These are phyloP conservation scores for Zophobas morio DNA, from an alignment of 1,140 invertebrate species.

Conservation along the genomic window DNA sequence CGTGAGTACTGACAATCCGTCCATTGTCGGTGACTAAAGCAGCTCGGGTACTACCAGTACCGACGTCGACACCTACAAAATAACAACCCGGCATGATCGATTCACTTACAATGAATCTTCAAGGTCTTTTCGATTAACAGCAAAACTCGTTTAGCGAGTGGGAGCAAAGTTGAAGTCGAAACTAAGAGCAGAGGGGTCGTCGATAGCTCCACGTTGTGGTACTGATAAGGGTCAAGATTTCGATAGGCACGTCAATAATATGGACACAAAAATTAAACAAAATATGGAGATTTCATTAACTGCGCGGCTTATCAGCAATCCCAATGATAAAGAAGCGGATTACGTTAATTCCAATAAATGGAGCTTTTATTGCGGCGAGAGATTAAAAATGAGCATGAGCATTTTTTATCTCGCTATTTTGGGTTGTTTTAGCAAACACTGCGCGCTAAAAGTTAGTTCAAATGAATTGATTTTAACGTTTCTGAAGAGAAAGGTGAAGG, in stretches of 20 bases:
- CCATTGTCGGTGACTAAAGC: conserved; percentile 82
- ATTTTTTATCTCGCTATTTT: too few relatives aligned
- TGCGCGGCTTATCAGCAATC: too few relatives aligned
- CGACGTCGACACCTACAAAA: conserved; percentile 95
- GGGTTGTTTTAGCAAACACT: too few relatives aligned
- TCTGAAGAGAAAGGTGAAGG: too few relatives aligned
- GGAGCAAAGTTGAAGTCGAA: not conserved
- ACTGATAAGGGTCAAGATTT: conserved; percentile 8
- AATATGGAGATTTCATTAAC: not conserved
- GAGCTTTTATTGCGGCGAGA: too few relatives aligned
- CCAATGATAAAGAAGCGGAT: too few relatives aligned
- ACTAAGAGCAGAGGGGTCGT: conserved; percentile 7
- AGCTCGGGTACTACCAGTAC: conserved; percentile 90
- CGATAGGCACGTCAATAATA: not conserved
- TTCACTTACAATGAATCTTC: conserved; percentile 9
- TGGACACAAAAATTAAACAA: not conserved
- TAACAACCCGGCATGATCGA: conserved; percentile 63
- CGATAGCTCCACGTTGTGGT: conserved; percentile 1
- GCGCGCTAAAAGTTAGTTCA: too few relatives aligned
- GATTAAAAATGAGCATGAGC: too few relatives aligned
- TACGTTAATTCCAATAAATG: too few relatives aligned
- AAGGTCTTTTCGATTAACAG: conserved; percentile 34
- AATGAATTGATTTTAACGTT: too few relatives aligned
- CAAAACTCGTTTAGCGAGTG: conserved; percentile 3
- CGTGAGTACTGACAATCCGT: conserved; percentile 75